A percentile compares a stretch with the other conserved stretches of the same genome.
These are phyloP conservation scores for Blastobasis lacticolella DNA, from an alignment of 2,888 invertebrate species.

Conservation along the genomic window DNA sequence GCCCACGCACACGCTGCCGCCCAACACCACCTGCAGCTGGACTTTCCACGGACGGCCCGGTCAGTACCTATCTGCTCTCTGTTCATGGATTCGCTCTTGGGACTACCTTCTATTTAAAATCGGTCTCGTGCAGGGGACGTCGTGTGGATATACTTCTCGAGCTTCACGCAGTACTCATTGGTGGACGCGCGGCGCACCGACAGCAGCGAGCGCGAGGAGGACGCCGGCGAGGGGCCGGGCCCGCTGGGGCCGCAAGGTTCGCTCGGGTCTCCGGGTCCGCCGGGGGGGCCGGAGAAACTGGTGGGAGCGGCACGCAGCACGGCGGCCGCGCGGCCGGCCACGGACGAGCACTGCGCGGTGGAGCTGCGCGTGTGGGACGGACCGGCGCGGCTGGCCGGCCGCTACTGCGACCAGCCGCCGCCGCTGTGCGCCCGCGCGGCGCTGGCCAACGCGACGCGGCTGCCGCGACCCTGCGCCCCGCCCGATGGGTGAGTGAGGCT, in stretches of 20 bases:
- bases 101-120: too few relatives aligned
- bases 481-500: slow-evolving; percentile 75
- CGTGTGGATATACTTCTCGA: slow-evolving; percentile 91
- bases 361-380: slow-evolving; percentile 84
- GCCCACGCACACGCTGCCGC: slow-evolving; percentile 88
- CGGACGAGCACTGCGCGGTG: slow-evolving; percentile 72
- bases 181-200: slow-evolving; percentile 67
- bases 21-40: slow-evolving; percentile 91
- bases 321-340: slow-evolving; percentile 9
- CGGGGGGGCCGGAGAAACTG: slow-evolving; percentile 12
- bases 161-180: slow-evolving; percentile 86
- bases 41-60: slow-evolving; percentile 84
- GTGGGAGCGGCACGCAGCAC: slow-evolving; percentile 61
- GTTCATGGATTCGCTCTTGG: neutral
- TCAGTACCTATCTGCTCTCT: slow-evolving; percentile 13
- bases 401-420: slow-evolving; percentile 84
- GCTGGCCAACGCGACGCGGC: slow-evolving; percentile 80
- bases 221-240: slow-evolving; percentile 19
- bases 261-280: slow-evolving; percentile 3
- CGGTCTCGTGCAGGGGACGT: slow-evolving; percentile 72
- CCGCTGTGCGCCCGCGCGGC: slow-evolving; percentile 88
- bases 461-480: slow-evolving; percentile 84
- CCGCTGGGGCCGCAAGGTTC: slow-evolving; percentile 13
- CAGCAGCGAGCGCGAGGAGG: slow-evolving; percentile 67
- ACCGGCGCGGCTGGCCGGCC: slow-evolving; percentile 73